Evolutionary conservation across 2,797 vertebrate species (phyloP).

Genomic region (Pseudochirops corinnae): DNA sequence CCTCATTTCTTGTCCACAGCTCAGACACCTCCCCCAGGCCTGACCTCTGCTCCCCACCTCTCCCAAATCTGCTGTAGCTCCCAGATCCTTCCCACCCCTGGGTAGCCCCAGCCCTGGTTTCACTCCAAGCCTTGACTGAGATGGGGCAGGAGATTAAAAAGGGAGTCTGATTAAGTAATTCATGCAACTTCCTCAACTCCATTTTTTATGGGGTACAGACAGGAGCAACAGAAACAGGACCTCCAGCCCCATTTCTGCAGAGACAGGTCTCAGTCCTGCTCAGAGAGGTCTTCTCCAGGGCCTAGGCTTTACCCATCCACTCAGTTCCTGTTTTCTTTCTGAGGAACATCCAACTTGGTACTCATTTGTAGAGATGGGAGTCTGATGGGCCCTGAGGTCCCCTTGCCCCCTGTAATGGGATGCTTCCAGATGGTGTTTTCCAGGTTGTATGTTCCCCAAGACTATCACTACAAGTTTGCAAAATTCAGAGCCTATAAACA

Average conservation of each 20-base stretch:
- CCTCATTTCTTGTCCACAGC: background rate
- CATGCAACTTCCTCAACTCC: background rate
- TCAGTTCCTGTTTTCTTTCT: background rate
- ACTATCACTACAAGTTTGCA: background rate
- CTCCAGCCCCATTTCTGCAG: background rate
- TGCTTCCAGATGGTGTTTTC: background rate
- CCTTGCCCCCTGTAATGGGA: background rate
- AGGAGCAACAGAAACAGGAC: background rate
- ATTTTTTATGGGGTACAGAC: background rate
- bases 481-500: background rate
- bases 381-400: background rate
- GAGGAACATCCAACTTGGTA: background rate
- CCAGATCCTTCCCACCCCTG: background rate
- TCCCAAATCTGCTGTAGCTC: no score
- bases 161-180: background rate
- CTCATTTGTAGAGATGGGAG: background rate
- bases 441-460: background rate
- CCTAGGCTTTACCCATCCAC: background rate
- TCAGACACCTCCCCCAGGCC: background rate
- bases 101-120: background rate
- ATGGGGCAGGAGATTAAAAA: background rate
- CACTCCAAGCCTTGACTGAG: background rate
- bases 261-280: background rate
- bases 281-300: background rate
- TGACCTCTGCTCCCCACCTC: accelerated